Base-by-base conservation (phyloP, 53 echinoderm and acorn worm species). In the Patiria pectinifera region DNA sequence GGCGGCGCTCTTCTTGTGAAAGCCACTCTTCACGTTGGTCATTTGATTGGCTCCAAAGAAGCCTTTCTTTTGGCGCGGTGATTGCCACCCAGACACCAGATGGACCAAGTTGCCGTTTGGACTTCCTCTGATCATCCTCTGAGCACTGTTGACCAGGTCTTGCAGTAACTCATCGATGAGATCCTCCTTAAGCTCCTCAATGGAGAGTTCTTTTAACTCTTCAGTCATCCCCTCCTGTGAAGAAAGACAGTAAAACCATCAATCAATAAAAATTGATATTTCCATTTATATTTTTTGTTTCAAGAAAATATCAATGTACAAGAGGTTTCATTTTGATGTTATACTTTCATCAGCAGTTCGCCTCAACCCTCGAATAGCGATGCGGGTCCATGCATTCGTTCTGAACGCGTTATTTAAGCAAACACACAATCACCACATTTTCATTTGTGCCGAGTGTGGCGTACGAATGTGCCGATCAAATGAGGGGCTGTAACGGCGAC, bases 11-110 rank as follows among this genome's bases (percentile, higher is more conserved):
- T 75, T 58, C 59, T 78, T 76, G 24, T 87, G 58, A 9, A 78
- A 87, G 13, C 86, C 86, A 26, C 86, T 86, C 4, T 21, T 48
- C 25, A 86, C 12, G 11, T 86, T 18, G 76, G 86, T 86, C 58
- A 86, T 21, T 16, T 71, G 72, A 13, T n/a, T 23, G 10, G 72
- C 46, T 2, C 75, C 86, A 18, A 46, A 45, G 53, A 86, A 26
- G 23, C 59, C 80, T 44, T 16, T 80, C 80, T 80, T 80, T 14
- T 23, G 26, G 25, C 76, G 44, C 26, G 78, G 26, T 43, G 26
- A 43, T 25, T 26, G 78, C 78, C 78, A 78, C 26, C 78, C 78
- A 26, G 78, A 26, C 23, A 26, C 35, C 26, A 78, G 44, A 26
- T 82, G 48, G 82, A 58, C 48, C 8, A 82, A 19, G 49, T 58